Percentiles rank a stretch among this genome's conserved stretches.
Conservation (phyloP, 2,113 vertebrate genomes). For the Merops nubicus region DNA sequence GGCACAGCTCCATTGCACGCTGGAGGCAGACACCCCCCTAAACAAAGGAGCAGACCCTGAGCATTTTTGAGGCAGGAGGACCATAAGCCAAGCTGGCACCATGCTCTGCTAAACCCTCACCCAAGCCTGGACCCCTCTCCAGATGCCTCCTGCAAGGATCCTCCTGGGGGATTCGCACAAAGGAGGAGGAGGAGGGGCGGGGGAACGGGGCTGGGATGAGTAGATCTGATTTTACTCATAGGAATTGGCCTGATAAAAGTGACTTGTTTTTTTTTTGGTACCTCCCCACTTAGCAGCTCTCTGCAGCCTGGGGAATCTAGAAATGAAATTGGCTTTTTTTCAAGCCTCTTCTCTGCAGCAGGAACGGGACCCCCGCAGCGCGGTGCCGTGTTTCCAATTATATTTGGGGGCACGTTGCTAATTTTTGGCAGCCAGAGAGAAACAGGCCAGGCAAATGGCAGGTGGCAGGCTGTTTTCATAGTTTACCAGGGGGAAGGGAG, state of each 20-base stretch:
- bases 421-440: conserved; percentile 58
- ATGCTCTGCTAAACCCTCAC: background rate
- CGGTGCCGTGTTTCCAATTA: conserved; percentile 65
- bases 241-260: conserved; percentile 50
- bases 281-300: conserved; percentile 33
- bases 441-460: conserved; percentile 57
- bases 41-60: background rate
- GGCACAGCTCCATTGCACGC: rapidly evolving
- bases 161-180: rapidly evolving
- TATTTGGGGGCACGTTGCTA: conserved; percentile 55
- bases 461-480: conserved; percentile 63
- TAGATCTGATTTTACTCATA: conserved; percentile 54
- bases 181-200: no score
- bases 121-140: background rate
- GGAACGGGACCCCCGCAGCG: conserved; percentile 47
- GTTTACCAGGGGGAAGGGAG: conserved; percentile 22
- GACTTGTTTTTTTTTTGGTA: background rate
- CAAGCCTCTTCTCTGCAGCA: conserved; percentile 48
- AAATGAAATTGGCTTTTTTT: conserved; percentile 65
- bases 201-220: no score
- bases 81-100: background rate
- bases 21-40: background rate
- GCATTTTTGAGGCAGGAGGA: background rate
- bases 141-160: background rate
- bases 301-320: conserved; percentile 17